Conservation (phyloP, 2,797 vertebrate species). For the Rallus crepitans region DNA sequence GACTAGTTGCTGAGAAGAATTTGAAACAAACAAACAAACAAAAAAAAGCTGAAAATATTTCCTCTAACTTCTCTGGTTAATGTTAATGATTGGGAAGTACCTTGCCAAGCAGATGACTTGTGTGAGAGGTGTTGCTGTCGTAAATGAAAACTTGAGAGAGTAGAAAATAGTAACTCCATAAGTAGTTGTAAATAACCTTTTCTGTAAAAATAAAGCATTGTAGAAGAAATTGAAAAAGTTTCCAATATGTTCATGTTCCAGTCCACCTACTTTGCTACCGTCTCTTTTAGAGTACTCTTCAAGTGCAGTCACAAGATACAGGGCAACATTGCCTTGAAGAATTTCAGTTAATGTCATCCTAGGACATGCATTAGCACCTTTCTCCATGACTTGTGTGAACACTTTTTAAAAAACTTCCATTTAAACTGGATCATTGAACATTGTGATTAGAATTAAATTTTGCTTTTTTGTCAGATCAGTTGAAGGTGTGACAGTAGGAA, state of each 20-base stretch:
- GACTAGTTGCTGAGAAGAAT: neutral
- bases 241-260: neutral
- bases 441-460: neutral
- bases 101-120: neutral
- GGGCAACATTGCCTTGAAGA: neutral
- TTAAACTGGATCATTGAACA: neutral
- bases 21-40: neutral
- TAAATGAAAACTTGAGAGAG: neutral
- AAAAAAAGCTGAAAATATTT: neutral
- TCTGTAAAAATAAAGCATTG: neutral
- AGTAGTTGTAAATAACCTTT: neutral
- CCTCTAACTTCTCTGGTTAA: neutral
- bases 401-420: neutral
- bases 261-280: neutral
- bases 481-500: neutral
- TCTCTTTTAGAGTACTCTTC: neutral
- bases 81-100: neutral
- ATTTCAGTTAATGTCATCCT: neutral
- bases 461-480: neutral
- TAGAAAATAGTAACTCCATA: rapidly evolving
- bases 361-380: neutral
- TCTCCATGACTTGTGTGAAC: neutral
- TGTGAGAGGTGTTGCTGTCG: neutral
- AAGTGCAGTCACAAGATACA: neutral
- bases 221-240: neutral